Conservation (phyloP, 2,797 vertebrate genomes). For the Acestrorhynchus altus region DNA sequence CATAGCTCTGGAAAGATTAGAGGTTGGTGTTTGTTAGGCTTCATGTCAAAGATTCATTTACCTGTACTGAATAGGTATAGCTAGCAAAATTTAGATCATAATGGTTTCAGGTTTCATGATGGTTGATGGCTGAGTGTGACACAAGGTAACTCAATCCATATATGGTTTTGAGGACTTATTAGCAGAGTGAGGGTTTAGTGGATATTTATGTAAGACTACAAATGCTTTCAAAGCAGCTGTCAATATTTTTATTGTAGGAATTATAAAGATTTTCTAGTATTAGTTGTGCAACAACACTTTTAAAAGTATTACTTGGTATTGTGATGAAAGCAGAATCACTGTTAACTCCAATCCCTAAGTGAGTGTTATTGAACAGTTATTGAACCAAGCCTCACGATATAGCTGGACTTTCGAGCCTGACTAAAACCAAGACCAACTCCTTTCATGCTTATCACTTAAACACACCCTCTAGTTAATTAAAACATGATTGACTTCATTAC, state of each 20-base stretch:
- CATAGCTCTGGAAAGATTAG: constrained; percentile 40
- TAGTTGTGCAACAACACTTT: no score
- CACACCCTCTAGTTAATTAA: no score
- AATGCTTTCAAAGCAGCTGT: no score
- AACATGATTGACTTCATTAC: no score
- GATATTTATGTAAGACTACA: no score
- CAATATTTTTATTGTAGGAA: no score
- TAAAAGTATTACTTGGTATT: no score
- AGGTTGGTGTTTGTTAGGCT: neutral
- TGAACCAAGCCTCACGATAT: no score
- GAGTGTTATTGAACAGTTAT: no score
- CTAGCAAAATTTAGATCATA: neutral
- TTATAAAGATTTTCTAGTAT: no score
- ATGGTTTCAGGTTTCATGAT: neutral
- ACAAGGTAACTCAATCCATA: neutral
- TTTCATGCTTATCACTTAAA: neutral
- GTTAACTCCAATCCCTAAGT: no score
- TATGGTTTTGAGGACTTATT: neutral
- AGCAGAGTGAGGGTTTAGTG: neutral
- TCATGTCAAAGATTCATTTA: neutral
- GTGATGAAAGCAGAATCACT: no score
- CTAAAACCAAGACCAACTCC: neutral
- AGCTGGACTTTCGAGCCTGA: neutral
- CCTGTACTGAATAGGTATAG: neutral
- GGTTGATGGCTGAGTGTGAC: neutral